Percentiles rank a stretch among this genome's conserved stretches.
Conservation (phyloP, 1,140 invertebrate genomes). For the Macrocentrus cingulum region DNA sequence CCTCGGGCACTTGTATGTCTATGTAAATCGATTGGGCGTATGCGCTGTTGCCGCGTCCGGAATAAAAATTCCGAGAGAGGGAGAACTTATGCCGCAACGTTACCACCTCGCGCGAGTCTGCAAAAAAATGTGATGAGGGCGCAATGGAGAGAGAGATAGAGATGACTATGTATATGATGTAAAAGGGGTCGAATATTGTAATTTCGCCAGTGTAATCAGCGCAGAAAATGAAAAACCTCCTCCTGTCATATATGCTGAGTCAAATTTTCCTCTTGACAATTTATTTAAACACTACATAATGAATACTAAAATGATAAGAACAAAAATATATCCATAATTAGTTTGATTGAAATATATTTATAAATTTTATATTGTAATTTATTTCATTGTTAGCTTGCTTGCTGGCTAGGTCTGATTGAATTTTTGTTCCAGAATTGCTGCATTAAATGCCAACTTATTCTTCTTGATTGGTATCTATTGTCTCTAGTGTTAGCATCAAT, state of each 20-base stretch:
- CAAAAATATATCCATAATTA: too few species aligned
- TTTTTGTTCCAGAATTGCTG: slow-evolving; percentile 10
- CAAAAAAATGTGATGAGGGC: slow-evolving; percentile 4
- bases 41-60: slow-evolving; percentile 33
- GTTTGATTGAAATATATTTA: too few species aligned
- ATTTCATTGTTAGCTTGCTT: not conserved
- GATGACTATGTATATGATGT: too few species aligned
- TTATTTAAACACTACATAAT: too few species aligned
- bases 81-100: slow-evolving; percentile 11
- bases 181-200: too few species aligned
- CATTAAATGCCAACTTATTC: slow-evolving; percentile 7
- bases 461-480: not conserved
- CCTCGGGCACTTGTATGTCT: slow-evolving; percentile 24
- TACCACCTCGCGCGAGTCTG: slow-evolving; percentile 1
- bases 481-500: slow-evolving; percentile 2
- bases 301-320: too few species aligned
- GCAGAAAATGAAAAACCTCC: too few species aligned
- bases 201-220: too few species aligned
- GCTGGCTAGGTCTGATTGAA: not conserved
- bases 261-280: too few species aligned
- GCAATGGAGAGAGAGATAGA: not conserved
- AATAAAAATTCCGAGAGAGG: slow-evolving; percentile 32
- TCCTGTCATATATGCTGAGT: too few species aligned
- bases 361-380: too few species aligned
- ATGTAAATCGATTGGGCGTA: slow-evolving; percentile 38